phyloP scores from a whole-genome alignment of 2,113 vertebrate species.

The Catharus bicknelli region DNA sequence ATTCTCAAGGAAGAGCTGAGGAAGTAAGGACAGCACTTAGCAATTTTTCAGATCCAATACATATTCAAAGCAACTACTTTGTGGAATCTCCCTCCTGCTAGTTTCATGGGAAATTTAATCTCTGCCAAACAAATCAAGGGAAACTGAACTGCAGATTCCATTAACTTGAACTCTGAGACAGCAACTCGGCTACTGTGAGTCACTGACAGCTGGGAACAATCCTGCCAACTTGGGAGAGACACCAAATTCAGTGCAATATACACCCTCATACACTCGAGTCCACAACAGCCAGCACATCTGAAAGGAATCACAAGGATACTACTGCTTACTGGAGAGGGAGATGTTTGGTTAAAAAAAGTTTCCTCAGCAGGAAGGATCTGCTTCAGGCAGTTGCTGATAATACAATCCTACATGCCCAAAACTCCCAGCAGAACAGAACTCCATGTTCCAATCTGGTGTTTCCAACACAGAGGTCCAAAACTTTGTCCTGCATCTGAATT shows the following conservation, averaged over 20 bases:
- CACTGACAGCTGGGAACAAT: slow-evolving; percentile 52
- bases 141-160: slow-evolving; percentile 54
- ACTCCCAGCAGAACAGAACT: neutral
- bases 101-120: slow-evolving; percentile 17
- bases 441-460: neutral
- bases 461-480: neutral
- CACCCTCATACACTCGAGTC: neutral
- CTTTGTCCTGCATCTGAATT: rapidly evolving
- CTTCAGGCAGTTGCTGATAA: neutral
- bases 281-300: neutral
- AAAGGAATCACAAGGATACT: slow-evolving; percentile 1
- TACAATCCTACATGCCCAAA: neutral
- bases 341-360: neutral
- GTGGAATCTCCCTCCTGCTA: neutral
- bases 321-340: neutral
- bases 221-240: slow-evolving; percentile 9
- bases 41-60: neutral
- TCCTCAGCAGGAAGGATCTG: neutral
- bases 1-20: neutral
- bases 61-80: neutral
- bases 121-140: slow-evolving; percentile 18
- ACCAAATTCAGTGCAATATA: neutral
- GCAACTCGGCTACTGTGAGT: slow-evolving; percentile 36
- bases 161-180: slow-evolving; percentile 27
- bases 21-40: neutral